These are phyloP conservation scores for Enhydra lutris DNA, from an alignment of 2,113 vertebrate genomes.

Conservation along the genomic window DNA sequence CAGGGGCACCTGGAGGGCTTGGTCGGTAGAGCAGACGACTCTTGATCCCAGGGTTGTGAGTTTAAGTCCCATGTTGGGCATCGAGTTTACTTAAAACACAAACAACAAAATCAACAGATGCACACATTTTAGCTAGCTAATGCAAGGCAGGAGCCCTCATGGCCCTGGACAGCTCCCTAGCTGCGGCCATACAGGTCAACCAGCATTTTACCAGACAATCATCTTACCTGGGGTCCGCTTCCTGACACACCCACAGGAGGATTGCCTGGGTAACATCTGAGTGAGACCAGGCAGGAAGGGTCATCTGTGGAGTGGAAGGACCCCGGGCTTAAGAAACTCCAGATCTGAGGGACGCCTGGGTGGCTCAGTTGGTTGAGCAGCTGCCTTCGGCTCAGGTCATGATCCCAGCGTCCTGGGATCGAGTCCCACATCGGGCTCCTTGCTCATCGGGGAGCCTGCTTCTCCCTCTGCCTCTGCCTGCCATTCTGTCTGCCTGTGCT, in stretches of 20 bases:
- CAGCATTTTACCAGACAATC: neutral
- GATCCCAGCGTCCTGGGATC: no score
- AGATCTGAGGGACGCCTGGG: no score
- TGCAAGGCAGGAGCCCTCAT: fast-evolving
- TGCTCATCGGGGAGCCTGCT: no score
- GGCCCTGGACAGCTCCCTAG: neutral
- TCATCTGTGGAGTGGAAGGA: neutral
- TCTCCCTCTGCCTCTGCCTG: no score
- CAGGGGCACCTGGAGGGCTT: neutral
- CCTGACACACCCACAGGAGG: neutral
- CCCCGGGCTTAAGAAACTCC: neutral
- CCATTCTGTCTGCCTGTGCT: no score
- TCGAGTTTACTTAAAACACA: neutral
- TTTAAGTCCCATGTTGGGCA: neutral
- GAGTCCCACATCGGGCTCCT: no score
- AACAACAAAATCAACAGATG: neutral
- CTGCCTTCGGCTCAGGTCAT: no score
- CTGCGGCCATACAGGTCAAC: fast-evolving
- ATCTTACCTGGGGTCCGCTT: neutral
- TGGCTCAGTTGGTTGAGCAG: no score
- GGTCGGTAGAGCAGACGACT: neutral
- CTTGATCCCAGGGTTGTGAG: neutral
- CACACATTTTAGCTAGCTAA: neutral
- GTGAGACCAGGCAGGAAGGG: neutral
- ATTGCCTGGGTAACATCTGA: neutral